Evolutionary conservation across 2,797 vertebrate species (phyloP).

Genomic region (Steatocranus sp.): DNA sequence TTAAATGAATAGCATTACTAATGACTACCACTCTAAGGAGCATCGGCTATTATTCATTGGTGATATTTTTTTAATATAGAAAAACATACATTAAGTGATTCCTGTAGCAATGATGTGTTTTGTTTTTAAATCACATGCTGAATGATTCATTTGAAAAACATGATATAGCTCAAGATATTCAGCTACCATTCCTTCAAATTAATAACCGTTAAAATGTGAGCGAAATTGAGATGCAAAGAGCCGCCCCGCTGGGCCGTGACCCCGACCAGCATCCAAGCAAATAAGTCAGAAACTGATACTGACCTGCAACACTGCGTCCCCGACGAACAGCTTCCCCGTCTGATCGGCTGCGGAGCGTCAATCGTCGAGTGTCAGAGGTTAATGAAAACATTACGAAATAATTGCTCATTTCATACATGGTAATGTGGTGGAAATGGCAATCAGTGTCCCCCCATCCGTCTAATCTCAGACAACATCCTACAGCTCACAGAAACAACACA

Average conservation of each 20-base stretch:
- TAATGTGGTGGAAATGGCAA: constrained; percentile 63
- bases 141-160: not conserved
- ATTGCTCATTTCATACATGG: constrained; percentile 66
- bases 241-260: not conserved
- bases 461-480: constrained; percentile 48
- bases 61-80: not conserved
- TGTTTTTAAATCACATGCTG: not conserved
- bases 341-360: constrained; percentile 81
- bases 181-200: constrained; percentile 11
- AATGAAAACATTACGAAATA: constrained; percentile 71
- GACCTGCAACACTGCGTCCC: constrained; percentile 91
- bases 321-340: constrained; percentile 90
- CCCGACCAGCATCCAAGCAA: constrained; percentile 19
- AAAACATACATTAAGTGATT: not conserved
- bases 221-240: constrained; percentile 31
- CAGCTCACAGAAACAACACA: constrained; percentile 41
- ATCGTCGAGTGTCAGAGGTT: constrained; percentile 65
- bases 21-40: not conserved
- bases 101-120: not conserved
- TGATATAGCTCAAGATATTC: not conserved
- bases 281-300: constrained; percentile 58
- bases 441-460: constrained; percentile 47
- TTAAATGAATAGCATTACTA: constrained; percentile 19
- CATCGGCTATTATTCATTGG: not conserved
- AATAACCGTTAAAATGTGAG: constrained; percentile 34